Evolutionary conservation across 2,797 vertebrate genomes (phyloP).

Genomic region (Gallirallus australis): DNA sequence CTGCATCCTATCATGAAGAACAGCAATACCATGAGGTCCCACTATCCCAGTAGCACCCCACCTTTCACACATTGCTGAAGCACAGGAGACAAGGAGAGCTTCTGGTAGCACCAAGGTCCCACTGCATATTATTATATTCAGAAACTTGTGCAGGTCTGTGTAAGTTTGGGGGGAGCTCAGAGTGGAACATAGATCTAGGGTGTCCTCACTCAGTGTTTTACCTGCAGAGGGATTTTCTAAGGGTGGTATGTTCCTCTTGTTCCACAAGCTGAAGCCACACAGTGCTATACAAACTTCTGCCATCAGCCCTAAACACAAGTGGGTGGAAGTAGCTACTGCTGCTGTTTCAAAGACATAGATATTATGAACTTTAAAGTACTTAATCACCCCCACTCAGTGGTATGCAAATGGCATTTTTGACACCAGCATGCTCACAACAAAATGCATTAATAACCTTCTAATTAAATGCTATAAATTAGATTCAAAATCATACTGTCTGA

Average conservation of each 20-base stretch:
- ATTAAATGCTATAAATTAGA: conserved; percentile 63
- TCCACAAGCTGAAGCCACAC: not conserved
- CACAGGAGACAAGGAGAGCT: not conserved
- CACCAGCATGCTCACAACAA: not conserved
- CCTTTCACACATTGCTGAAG: not conserved
- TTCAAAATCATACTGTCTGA: conserved; percentile 4
- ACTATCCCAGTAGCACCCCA: not conserved
- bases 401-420: not conserved
- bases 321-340: not conserved
- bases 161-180: not conserved
- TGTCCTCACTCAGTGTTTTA: not conserved
- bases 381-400: not conserved
- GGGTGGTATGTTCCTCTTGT: not conserved
- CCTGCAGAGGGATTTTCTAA: not conserved
- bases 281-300: conserved; percentile 1
- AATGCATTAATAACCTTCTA: conserved; percentile 30
- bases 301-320: not conserved
- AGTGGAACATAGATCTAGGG: not conserved
- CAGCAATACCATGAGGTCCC: not conserved
- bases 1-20: not conserved
- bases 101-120: not conserved
- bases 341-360: not conserved
- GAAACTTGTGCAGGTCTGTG: not conserved
- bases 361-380: conserved; percentile 9
- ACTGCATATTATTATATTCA: not conserved